A percentile compares a stretch with the other conserved stretches of the same genome.
Conservation (phyloP, 1,140 invertebrate genomes). For the Calephelis nemesis region DNA sequence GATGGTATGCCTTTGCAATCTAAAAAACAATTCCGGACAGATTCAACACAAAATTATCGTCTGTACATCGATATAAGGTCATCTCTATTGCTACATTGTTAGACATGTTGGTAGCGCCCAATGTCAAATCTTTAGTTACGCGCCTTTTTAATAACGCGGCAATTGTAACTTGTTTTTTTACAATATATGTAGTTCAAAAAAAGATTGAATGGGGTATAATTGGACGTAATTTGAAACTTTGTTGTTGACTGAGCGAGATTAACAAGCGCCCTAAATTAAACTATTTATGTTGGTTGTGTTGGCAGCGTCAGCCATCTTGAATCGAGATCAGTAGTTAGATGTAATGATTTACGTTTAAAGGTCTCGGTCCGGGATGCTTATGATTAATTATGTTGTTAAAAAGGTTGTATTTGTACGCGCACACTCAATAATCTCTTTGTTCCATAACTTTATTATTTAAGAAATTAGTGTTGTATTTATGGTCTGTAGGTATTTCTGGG, state of each 20-base stretch:
- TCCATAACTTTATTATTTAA: slow-evolving; percentile 17
- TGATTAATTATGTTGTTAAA: slow-evolving; percentile 60
- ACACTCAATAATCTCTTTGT: slow-evolving; percentile 35
- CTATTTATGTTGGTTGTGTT: slow-evolving; percentile 59
- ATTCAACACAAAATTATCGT: neutral
- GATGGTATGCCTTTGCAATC: neutral
- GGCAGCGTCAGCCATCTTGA: slow-evolving; percentile 60
- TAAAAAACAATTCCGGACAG: neutral
- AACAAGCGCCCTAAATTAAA: slow-evolving; percentile 61
- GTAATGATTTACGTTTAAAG: slow-evolving; percentile 58
- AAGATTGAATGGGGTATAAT: slow-evolving; percentile 75
- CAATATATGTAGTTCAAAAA: slow-evolving; percentile 51
- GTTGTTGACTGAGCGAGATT: slow-evolving; percentile 60
- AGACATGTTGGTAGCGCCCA: slow-evolving; percentile 56
- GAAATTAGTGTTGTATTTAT: neutral
- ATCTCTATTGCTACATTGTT: slow-evolving; percentile 51
- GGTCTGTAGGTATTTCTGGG: no score
- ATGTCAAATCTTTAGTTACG: slow-evolving; percentile 68
- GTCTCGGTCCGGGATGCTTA: slow-evolving; percentile 41
- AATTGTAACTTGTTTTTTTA: slow-evolving; percentile 65
- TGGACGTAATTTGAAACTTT: slow-evolving; percentile 76
- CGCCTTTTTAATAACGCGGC: slow-evolving; percentile 68
- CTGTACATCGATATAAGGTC: slow-evolving; percentile 35
- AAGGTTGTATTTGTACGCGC: slow-evolving; percentile 28
- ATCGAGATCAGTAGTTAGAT: slow-evolving; percentile 58